These are phyloP conservation scores for Euleptes europaea DNA, from an alignment of 2,113 vertebrate species.

Conservation along the genomic window DNA sequence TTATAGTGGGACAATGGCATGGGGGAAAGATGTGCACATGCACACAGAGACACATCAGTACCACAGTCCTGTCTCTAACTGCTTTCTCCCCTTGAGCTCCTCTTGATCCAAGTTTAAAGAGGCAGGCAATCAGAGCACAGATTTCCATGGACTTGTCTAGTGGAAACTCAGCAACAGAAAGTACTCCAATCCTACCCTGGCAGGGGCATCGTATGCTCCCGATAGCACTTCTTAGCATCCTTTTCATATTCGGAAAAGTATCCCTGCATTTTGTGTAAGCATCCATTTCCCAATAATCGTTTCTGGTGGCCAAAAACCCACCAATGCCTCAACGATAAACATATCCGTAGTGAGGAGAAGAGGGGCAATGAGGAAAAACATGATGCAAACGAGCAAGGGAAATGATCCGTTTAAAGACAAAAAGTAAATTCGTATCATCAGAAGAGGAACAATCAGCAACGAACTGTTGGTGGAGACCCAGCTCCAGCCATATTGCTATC, in stretches of 20 bases:
- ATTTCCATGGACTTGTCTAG: too few relatives aligned
- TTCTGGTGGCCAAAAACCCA: background rate
- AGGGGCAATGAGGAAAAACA: conserved; percentile 14
- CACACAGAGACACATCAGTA: too few relatives aligned
- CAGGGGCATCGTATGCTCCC: background rate
- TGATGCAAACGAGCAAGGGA: background rate
- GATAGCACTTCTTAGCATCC: background rate
- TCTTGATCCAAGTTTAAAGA: too few relatives aligned
- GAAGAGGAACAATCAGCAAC: conserved; percentile 70
- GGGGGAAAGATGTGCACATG: too few relatives aligned
- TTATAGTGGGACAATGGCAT: too few relatives aligned
- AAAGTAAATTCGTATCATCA: conserved; percentile 57
- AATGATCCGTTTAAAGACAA: conserved; percentile 65
- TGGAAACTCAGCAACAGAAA: background rate
- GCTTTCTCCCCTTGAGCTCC: too few relatives aligned
- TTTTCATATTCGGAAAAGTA: background rate
- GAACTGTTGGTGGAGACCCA: conserved; percentile 75
- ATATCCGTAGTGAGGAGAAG: conserved; percentile 13
- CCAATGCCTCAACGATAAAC: background rate
- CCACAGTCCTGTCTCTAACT: too few relatives aligned
- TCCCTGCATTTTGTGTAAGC: background rate
- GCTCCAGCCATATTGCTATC: conserved; percentile 75
- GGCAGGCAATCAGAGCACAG: too few relatives aligned
- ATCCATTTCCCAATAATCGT: too few relatives aligned
- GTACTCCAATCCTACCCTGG: too few relatives aligned